phyloP scores from a whole-genome alignment of 2,113 vertebrate genomes.

The Cryptotis parvus region DNA sequence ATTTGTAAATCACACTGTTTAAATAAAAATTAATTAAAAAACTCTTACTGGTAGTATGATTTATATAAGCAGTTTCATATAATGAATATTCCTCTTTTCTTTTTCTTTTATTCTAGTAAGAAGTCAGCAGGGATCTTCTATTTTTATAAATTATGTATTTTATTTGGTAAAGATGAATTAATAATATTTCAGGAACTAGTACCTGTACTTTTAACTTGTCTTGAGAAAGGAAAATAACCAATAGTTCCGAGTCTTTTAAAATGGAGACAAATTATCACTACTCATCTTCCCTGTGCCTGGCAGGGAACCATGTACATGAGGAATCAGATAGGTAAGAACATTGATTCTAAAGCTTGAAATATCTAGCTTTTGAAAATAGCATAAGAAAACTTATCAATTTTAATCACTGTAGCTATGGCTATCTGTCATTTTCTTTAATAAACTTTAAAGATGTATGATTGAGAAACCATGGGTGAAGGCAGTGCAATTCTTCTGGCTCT shows the following conservation, averaged over 20 bases:
- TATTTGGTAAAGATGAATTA: constrained; percentile 81
- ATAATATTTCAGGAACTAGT: constrained; percentile 78
- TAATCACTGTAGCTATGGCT: neutral
- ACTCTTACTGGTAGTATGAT: neutral
- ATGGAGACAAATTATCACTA: constrained; percentile 75
- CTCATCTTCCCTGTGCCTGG: constrained; percentile 63
- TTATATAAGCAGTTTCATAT: constrained; percentile 75
- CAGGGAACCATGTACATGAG: constrained; percentile 68
- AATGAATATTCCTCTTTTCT: constrained; percentile 74
- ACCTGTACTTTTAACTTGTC: constrained; percentile 72
- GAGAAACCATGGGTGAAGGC: neutral
- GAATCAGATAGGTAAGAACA: constrained; percentile 70
- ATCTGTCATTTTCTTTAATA: constrained; percentile 40
- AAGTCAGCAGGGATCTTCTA: constrained; percentile 65
- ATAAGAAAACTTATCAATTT: constrained; percentile 20
- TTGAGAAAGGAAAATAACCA: constrained; percentile 80
- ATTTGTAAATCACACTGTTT: too few species aligned
- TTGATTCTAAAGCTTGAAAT: constrained; percentile 81
- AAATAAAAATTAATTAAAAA: too few species aligned
- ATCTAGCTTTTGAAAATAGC: constrained; percentile 67
- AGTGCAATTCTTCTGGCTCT: neutral
- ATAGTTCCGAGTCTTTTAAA: constrained; percentile 79
- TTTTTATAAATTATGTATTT: constrained; percentile 84
- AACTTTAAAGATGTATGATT: constrained; percentile 21
- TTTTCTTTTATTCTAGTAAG: constrained; percentile 66